Evolutionary conservation across 2,888 invertebrate genomes (phyloP).

Genomic region (Hydraecia micacea): DNA sequence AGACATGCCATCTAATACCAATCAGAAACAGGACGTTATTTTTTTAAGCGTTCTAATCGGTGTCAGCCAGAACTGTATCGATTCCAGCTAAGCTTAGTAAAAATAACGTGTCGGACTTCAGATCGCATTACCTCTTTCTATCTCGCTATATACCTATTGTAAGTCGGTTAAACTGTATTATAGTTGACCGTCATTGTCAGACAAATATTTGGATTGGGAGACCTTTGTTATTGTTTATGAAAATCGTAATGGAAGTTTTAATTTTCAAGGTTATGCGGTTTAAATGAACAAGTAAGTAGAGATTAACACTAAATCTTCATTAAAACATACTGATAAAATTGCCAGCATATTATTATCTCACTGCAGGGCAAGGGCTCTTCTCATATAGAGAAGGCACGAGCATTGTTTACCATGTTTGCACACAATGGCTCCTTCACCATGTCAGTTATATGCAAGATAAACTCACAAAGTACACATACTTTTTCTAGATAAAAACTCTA

Average conservation of each 20-base stretch:
- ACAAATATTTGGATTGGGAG: slow-evolving; percentile 34
- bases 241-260: background rate
- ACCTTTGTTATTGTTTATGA: slow-evolving; percentile 46
- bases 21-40: background rate
- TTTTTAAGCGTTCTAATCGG: slow-evolving; percentile 26
- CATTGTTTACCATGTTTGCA: background rate
- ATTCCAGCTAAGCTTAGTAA: slow-evolving; percentile 28
- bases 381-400: background rate
- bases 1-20: background rate
- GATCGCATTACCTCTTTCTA: slow-evolving; percentile 21
- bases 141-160: slow-evolving; percentile 4
- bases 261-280: slow-evolving; percentile 28
- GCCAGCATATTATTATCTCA: background rate
- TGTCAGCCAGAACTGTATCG: slow-evolving; percentile 17
- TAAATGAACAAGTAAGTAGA: background rate
- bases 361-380: background rate
- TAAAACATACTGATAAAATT: no score
- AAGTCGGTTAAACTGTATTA: slow-evolving; percentile 9
- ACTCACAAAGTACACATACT: background rate
- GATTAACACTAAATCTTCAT: background rate
- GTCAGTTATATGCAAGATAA: background rate
- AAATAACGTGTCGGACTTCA: slow-evolving; percentile 24
- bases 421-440: background rate
- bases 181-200: background rate
- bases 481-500: background rate